A percentile compares a stretch with the other conserved stretches of the same genome.
These are phyloP conservation scores for Drosophila sucinea DNA, from an alignment of 1,140 invertebrate genomes.

Conservation along the genomic window DNA sequence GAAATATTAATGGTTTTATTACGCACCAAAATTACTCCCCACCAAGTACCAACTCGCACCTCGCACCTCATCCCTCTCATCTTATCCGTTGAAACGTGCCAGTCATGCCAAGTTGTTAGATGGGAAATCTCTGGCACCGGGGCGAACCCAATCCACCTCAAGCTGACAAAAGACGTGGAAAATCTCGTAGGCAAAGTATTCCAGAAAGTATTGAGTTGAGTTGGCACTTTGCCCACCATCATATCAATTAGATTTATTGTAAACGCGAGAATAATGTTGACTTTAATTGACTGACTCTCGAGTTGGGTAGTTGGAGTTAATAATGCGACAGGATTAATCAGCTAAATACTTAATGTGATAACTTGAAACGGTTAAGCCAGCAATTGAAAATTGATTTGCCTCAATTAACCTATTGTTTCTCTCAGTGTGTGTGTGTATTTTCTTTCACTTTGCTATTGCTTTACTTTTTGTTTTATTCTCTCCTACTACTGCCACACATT, in stretches of 20 bases:
- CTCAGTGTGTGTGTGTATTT: too few species aligned
- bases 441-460: neutral
- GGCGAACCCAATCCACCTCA: neutral
- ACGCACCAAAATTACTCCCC: slow-evolving; percentile 16
- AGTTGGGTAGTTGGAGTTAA: too few species aligned
- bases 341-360: too few species aligned
- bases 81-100: slow-evolving; percentile 13
- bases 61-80: too few species aligned
- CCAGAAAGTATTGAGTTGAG: too few species aligned
- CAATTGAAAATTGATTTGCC: slow-evolving; percentile 5
- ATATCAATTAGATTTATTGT: slow-evolving; percentile 39
- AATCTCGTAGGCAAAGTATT: neutral
- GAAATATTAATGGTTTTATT: slow-evolving; percentile 23
- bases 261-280: slow-evolving; percentile 17
- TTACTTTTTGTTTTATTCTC: neutral
- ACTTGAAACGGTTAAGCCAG: too few species aligned
- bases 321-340: too few species aligned
- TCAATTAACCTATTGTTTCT: too few species aligned
- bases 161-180: neutral
- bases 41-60: neutral
- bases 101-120: slow-evolving; percentile 9
- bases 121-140: neutral
- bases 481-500: neutral
- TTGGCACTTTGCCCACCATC: neutral
- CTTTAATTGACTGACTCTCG: neutral